A percentile compares a stretch with the other conserved stretches of the same genome.
Evolutionary conservation across 2,797 vertebrate genomes (phyloP).

Genomic region (Anolis apletophallus): DNA sequence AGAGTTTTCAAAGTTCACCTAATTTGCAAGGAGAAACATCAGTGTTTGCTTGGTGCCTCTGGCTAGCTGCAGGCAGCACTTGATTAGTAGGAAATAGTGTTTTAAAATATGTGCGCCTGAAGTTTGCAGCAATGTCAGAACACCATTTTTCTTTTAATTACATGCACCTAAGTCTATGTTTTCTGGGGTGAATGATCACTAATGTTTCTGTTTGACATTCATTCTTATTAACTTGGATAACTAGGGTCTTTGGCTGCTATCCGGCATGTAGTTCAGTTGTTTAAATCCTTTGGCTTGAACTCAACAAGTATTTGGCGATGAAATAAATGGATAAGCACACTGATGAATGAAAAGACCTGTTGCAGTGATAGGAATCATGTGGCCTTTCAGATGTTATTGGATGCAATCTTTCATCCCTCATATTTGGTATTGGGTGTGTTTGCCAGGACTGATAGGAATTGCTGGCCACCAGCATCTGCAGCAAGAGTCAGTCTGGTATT

Average conservation of each 20-base stretch:
- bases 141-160: slow-evolving; percentile 56
- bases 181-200: slow-evolving; percentile 58
- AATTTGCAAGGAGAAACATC: slow-evolving; percentile 78
- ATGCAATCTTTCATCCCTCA: not conserved
- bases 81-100: slow-evolving; percentile 76
- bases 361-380: not conserved
- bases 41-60: slow-evolving; percentile 71
- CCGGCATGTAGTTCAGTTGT: not conserved
- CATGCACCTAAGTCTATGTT: slow-evolving; percentile 55
- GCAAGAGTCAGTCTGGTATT: too few species aligned
- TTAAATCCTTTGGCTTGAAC: not conserved
- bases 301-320: not conserved
- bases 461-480: too few species aligned
- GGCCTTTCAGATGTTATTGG: not conserved
- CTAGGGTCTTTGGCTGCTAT: not conserved
- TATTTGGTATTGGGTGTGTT: too few species aligned
- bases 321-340: not conserved
- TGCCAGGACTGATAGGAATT: too few species aligned
- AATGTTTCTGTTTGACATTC: slow-evolving; percentile 57
- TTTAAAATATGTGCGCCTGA: slow-evolving; percentile 49
- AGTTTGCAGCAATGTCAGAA: slow-evolving; percentile 58
- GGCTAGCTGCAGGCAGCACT: slow-evolving; percentile 72
- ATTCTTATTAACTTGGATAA: slow-evolving; percentile 49
- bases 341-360: not conserved
- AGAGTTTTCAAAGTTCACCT: slow-evolving; percentile 77